Conservation (phyloP, 1,140 invertebrate genomes). For the Vanessa tameamea region DNA sequence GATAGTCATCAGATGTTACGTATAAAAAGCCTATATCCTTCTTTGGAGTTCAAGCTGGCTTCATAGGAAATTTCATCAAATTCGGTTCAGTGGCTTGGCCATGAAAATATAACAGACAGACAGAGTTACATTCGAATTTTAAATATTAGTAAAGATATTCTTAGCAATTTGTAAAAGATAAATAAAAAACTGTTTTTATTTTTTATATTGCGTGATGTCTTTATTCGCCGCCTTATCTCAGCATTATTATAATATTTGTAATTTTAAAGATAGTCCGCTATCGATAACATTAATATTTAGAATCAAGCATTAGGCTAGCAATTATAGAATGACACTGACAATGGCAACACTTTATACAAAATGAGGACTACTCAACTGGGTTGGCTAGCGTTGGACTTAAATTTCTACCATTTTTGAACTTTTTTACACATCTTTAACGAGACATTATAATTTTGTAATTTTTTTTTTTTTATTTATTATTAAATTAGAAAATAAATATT, state of each 20-base stretch:
- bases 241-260: conserved; percentile 68
- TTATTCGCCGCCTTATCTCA: conserved; percentile 61
- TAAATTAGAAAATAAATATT: conserved; percentile 1
- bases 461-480: not conserved
- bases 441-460: not conserved
- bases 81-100: no score
- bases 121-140: no score
- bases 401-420: conserved; percentile 21
- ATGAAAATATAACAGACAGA: no score
- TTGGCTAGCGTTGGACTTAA: conserved; percentile 32
- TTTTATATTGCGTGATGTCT: conserved; percentile 53
- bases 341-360: conserved; percentile 58
- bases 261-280: conserved; percentile 66
- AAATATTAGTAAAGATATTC: no score
- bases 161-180: not conserved
- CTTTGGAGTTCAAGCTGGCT: no score
- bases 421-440: conserved; percentile 10
- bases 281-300: conserved; percentile 76
- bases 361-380: conserved; percentile 30
- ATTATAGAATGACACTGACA: conserved; percentile 59
- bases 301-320: conserved; percentile 74
- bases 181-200: conserved; percentile 22
- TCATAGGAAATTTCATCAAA: no score
- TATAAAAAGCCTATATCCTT: no score
- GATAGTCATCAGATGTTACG: no score